phyloP scores from a whole-genome alignment of 2,113 vertebrate genomes.

The Brachionichthys hirsutus region DNA sequence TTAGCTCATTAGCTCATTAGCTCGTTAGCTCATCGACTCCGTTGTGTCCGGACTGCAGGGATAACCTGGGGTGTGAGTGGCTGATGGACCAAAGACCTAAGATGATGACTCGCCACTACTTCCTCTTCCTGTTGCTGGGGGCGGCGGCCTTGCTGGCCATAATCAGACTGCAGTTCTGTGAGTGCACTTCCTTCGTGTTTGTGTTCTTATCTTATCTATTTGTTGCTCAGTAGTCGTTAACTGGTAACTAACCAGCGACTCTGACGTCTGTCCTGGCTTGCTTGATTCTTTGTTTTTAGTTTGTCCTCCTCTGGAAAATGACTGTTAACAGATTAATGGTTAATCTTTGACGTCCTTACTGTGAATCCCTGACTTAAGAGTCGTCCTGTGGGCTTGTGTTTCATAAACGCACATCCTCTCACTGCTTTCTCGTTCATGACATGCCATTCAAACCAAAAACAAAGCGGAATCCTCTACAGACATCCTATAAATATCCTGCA shows the following conservation, averaged over 20 bases:
- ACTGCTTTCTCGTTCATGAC: constrained; percentile 14
- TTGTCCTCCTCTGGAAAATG: too few relatives aligned
- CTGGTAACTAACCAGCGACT: background rate
- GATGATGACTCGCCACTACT: constrained; percentile 95
- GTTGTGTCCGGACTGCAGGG: constrained; percentile 44
- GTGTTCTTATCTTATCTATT: too few relatives aligned
- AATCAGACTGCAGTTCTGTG: constrained; percentile 93
- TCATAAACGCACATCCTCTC: constrained; percentile 23
- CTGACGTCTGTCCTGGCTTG: background rate
- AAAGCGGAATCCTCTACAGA: constrained; percentile 47
- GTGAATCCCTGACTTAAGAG: too few relatives aligned
- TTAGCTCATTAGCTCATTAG: too few relatives aligned
- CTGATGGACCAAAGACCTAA: constrained; percentile 76
- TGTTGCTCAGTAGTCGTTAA: background rate
- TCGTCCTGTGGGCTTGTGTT: background rate
- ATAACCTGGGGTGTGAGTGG: constrained; percentile 79
- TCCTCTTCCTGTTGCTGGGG: constrained; percentile 91
- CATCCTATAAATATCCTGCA: constrained; percentile 45
- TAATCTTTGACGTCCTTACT: too few relatives aligned
- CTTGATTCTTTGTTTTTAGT: too few relatives aligned
- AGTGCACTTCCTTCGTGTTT: constrained; percentile 64
- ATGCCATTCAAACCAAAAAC: constrained; percentile 42
- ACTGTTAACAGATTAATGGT: too few relatives aligned
- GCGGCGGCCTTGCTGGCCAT: constrained; percentile 88
- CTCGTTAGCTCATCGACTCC: background rate